phyloP scores from a whole-genome alignment of 2,797 vertebrate genomes.

The Percopsis omiscomaycus region DNA sequence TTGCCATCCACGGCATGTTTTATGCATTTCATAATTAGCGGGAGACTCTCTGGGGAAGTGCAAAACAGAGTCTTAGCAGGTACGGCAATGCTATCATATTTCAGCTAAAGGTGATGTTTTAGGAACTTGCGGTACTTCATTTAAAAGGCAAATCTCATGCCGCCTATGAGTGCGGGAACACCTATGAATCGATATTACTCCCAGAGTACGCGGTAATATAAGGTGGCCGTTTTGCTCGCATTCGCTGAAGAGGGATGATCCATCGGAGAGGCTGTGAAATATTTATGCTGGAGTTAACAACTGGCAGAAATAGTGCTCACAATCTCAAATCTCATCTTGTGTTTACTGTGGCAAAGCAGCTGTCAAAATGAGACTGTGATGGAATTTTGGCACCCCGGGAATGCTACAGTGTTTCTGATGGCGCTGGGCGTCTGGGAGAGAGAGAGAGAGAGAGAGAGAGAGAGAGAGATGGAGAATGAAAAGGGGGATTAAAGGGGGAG shows the following conservation, averaged over 20 bases:
- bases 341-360: background rate
- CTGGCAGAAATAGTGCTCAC: constrained; percentile 15
- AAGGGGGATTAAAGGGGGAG: background rate
- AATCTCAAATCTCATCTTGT: constrained; percentile 19
- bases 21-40: constrained; percentile 80
- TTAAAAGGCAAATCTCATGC: constrained; percentile 67
- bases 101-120: constrained; percentile 47
- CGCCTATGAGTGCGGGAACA: constrained; percentile 18
- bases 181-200: constrained; percentile 29
- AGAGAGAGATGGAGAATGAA: constrained; percentile 3
- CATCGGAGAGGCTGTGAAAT: constrained; percentile 21
- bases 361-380: constrained; percentile 13
- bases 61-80: constrained; percentile 32
- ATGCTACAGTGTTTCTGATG: background rate
- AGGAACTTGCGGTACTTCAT: constrained; percentile 54
- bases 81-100: constrained; percentile 36
- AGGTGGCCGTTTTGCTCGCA: background rate
- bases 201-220: constrained; percentile 10
- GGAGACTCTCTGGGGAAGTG: constrained; percentile 57
- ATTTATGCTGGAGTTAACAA: constrained; percentile 19
- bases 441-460: background rate
- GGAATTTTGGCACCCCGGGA: constrained; percentile 14
- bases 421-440: background rate
- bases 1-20: constrained; percentile 73
- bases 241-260: background rate